A percentile compares a stretch with the other conserved stretches of the same genome.
phyloP scores from a whole-genome alignment of 2,888 invertebrate species.

The Clusia tigrina region DNA sequence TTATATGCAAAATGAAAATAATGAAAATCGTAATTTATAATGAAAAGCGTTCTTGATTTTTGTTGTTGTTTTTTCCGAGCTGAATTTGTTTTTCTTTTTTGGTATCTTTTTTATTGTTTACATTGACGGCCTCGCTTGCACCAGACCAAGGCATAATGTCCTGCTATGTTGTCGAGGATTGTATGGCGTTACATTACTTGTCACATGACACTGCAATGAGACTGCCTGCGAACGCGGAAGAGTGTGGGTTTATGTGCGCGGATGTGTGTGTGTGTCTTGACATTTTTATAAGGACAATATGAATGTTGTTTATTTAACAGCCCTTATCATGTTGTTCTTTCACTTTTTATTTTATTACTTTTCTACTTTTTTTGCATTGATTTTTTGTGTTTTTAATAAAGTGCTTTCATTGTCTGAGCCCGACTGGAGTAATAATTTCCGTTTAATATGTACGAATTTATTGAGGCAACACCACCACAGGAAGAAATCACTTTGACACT shows the following conservation, averaged over 20 bases:
- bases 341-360: conserved; percentile 17
- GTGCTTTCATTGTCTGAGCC: conserved; percentile 21
- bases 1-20: conserved; percentile 33
- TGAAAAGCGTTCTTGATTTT: conserved; percentile 13
- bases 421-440: conserved; percentile 34
- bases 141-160: background rate
- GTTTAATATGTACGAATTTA: conserved; percentile 32
- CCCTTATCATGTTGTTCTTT: conserved; percentile 38
- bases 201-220: conserved; percentile 8
- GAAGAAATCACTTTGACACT: conserved; percentile 45
- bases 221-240: background rate
- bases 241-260: background rate
- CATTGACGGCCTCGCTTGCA: conserved; percentile 15
- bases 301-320: conserved; percentile 34
- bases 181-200: background rate
- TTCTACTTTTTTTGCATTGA: conserved; percentile 27
- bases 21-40: conserved; percentile 28
- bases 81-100: conserved; percentile 8
- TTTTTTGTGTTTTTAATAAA: conserved; percentile 35
- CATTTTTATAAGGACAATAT: conserved; percentile 41
- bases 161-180: background rate
- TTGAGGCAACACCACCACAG: conserved; percentile 30
- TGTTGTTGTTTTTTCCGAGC: background rate
- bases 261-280: conserved; percentile 27
- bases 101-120: conserved; percentile 10